These are phyloP conservation scores for Athene cunicularia DNA, from an alignment of 2,113 vertebrate genomes.

Conservation along the genomic window DNA sequence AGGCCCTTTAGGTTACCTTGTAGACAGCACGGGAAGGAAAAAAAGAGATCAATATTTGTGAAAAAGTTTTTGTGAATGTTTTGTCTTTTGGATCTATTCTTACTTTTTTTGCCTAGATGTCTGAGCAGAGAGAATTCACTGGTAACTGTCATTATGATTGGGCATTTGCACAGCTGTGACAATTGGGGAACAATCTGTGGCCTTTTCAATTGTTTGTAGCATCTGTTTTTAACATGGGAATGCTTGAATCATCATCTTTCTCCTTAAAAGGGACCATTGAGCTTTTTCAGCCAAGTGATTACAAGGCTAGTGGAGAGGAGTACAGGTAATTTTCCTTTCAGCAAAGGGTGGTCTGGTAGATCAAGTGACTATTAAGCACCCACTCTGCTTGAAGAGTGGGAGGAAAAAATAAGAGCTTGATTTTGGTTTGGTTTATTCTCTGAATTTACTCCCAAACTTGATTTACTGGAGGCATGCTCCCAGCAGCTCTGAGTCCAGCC, in stretches of 20 bases:
- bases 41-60: neutral
- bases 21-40: neutral
- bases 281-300: neutral
- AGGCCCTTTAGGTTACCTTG: neutral
- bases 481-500: neutral
- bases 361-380: neutral
- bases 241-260: neutral
- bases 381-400: neutral
- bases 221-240: neutral
- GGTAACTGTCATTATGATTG: neutral
- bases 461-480: neutral
- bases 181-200: neutral
- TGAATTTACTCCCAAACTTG: neutral
- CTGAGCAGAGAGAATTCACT: neutral
- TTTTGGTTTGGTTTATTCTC: neutral
- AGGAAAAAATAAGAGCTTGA: neutral
- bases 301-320: neutral
- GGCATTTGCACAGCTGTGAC: neutral
- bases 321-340: neutral
- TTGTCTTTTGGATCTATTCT: neutral
- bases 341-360: neutral
- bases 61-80: neutral
- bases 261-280: neutral
- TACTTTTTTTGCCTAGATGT: neutral
- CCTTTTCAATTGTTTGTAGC: neutral